Evolutionary conservation across 2,888 invertebrate genomes (phyloP).

Genomic region (Actias luna): DNA sequence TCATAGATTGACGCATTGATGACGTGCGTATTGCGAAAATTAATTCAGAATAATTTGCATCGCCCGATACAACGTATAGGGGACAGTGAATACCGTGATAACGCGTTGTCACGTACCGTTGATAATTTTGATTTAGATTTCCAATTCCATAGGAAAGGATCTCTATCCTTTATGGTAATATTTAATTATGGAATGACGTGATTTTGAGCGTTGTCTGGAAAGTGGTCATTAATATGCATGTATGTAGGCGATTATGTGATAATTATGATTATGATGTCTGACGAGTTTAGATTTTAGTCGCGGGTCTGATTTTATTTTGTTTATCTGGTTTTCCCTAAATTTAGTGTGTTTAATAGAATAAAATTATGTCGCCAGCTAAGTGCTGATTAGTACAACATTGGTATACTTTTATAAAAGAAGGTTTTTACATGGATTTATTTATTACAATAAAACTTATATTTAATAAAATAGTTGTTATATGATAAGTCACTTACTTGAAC

Average conservation of each 20-base stretch:
- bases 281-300: conserved; percentile 3
- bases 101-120: neutral
- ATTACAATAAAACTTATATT: too few relatives aligned
- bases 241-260: conserved; percentile 13
- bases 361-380: too few relatives aligned
- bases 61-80: conserved; percentile 39
- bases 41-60: conserved; percentile 38
- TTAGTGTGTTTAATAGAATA: too few relatives aligned
- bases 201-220: conserved; percentile 1
- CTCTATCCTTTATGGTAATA: too few relatives aligned
- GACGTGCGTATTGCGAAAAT: conserved; percentile 59
- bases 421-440: too few relatives aligned
- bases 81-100: conserved; percentile 32
- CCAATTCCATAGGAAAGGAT: neutral
- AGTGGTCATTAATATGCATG: neutral
- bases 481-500: too few relatives aligned
- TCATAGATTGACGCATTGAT: conserved; percentile 52
- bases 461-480: too few relatives aligned
- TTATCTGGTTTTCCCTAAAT: neutral
- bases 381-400: too few relatives aligned
- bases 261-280: conserved; percentile 12
- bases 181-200: too few relatives aligned
- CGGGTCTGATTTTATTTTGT: neutral
- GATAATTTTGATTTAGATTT: neutral
- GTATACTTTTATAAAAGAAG: too few relatives aligned